Evolutionary conservation across 2,888 invertebrate species (phyloP), one percentile per base, ranked within the genome.

Genomic region (Pammene aurita): DNA sequence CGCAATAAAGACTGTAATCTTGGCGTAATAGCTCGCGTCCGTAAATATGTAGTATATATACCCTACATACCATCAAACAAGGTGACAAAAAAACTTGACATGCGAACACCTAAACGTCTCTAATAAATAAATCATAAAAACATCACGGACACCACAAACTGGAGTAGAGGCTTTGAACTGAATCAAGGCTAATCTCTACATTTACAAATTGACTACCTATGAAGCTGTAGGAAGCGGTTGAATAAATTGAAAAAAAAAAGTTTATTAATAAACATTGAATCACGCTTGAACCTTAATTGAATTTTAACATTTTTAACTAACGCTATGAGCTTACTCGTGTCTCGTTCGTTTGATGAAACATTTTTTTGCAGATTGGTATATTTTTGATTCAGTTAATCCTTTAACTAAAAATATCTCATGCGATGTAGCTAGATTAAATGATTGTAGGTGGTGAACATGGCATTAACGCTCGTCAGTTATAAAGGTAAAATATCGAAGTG

Each of bases 91-190:
- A 86, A 82, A 76, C 76, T 79, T 82, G 78, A 83, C 80, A 84
- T 81, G 80, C 77, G 79, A 79, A 80, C 77, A 77, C 72, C 76
- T 78, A 76, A 77, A 78, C 73, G 76, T 75, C 77, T 77, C 74
- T 80, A 78, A 81, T 79, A 80, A 80, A 77, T 78, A 80, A 80
- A 77, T 78, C 74, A 78, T 77, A 79, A 83, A 83, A 86, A 85
- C n/a, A 76, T 73, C 75, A 80, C 78, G 78, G 70, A 74, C 76
- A 75, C 77, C 62, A 62, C 70, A 71, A 78, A 77, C 77, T 78
- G 75, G 76, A 72, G 74, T 72, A 73, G 77, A 76, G 85, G 79
- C 87, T 86, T 85, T 89, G 86, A 89, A 88, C 88, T 85, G 76
- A 78, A 83, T 84, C 88, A 89, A 89, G 89, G 89, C 78, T 80